Base-by-base conservation (phyloP, 2,888 invertebrate genomes). In the Muscina levida region DNA sequence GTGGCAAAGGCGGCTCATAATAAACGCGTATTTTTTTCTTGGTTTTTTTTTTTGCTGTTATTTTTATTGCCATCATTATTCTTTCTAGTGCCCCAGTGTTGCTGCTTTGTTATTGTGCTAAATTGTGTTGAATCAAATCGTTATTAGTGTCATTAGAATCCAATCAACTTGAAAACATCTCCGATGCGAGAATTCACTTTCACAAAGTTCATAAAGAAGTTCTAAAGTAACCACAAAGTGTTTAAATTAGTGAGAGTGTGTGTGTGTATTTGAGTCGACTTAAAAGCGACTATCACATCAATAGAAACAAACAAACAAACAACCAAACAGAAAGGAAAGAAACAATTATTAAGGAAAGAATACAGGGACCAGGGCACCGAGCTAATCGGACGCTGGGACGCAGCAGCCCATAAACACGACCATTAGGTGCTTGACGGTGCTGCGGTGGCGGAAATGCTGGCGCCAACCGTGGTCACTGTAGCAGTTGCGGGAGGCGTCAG, bases 401-500 rank as follows among this genome's bases (percentile, higher is more conserved):
- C 22, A 53, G 39, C 10, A 17, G 13, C 2, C 42, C 11, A 39
- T 15, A 19, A 39, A 39, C 17, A 22, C 11, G 62, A 39, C 22
- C 13, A 42, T 13, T 42, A 62, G 42, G 62, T 42, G 62, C 19
- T 26, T 59, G 22, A 37, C 73, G 71, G 71, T 56, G 66, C 71
- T 77, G 67, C 42, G 81, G 74, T 74, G 77, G 81, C 77, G 74
- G 81, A 77, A 72, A 81, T 81, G 81, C 81, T 81, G 81, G 81
- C 81, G 81, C 81, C 81, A 81, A 72, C 62, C 81, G 72, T 80
- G 72, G 37, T 51, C 76, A 57, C 17, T 77, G 22, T 72, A 72
- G 74, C 74, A 81, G 77, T 77, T 77, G 73, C 71, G 77, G 81
- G 72, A 67, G 81, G 81, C 81, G 77, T 77, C 81, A 77, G 71